A percentile compares a stretch with the other conserved stretches of the same genome.
These are phyloP conservation scores for Galeopsomyia nigrocyanea DNA, from an alignment of 2,888 invertebrate species.

Conservation along the genomic window DNA sequence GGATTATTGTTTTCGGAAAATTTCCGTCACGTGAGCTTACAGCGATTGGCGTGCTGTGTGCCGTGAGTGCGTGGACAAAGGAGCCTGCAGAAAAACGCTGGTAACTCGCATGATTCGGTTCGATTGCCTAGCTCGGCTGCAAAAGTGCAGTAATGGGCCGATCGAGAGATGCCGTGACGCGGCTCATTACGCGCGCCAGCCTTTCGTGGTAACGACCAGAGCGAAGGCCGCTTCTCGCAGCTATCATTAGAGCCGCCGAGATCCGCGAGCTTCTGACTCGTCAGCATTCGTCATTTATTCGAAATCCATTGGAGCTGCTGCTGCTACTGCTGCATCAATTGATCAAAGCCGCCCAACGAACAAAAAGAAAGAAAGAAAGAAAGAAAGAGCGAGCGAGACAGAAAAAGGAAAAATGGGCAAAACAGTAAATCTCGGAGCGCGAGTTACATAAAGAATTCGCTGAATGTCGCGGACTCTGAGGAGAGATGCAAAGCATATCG, in stretches of 20 bases:
- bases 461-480: conserved; percentile 55
- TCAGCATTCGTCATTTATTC: conserved; percentile 52
- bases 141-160: conserved; percentile 9
- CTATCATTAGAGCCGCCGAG: conserved; percentile 53
- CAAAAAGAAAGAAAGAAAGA: no score
- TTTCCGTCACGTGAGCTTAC: conserved; percentile 8
- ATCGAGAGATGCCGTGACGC: conserved; percentile 53
- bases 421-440: no score
- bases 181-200: conserved; percentile 50
- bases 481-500: conserved; percentile 53
- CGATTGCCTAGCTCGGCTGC: no score
- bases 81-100: not conserved
- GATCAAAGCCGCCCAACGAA: no score
- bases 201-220: conserved; percentile 52
- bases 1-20: conserved; percentile 37
- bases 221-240: conserved; percentile 50
- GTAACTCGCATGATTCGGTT: not conserved
- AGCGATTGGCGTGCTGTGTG: no score
- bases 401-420: no score
- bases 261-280: conserved; percentile 54
- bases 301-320: not conserved
- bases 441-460: conserved; percentile 58
- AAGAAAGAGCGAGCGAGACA: no score
- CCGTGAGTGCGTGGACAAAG: no score
- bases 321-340: not conserved